Base-by-base conservation (phyloP, 2,888 invertebrate genomes). In the Rhaphigaster nebulosa region DNA sequence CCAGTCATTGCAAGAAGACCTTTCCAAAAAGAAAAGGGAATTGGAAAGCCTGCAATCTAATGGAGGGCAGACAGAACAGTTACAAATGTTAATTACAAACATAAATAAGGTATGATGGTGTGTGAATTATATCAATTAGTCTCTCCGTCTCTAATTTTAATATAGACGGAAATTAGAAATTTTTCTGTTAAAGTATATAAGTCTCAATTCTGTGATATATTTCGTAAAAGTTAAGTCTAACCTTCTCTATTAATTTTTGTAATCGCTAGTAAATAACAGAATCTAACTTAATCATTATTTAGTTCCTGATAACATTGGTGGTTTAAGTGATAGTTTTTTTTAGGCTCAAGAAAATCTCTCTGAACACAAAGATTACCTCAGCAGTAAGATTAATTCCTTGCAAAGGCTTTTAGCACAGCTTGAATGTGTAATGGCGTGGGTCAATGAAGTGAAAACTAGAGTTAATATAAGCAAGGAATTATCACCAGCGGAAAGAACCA, bases 1-100 rank as follows among this genome's bases (percentile, higher is more conserved):
- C 65, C 93, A 96, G 96, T 95, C 95, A 41, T 95, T 95, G 92
- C 95, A 95, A 93, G 95, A 95, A 93, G 95, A 96, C 93, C 93
- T 96, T 65, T 92, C 93, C 91, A 93, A 93, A 91, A 94, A 94
- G 93, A 94, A 94, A 93, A 94, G 94, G 91, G 95, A 94, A 89
- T 93, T 95, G 92, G 95, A 95, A 92, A 93, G 94, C 91, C 94
- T 94, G 92, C 93, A 93, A 45, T 76, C 93, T 92, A 92, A 92
- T 70, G 92, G 90, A 90, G 90, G 93, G 90, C 92, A 94, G 92
- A 93, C 93, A 88, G 93, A 93, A 91, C 92, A 93, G 91, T 93
- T 93, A 92, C 93, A 93, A 93, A 92, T 93, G 45, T 87, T 91
- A 65, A 91, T 93, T 70, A 91, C 92, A n/a, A 94, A 94, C 92